These are phyloP conservation scores for Neoascia interrupta DNA, from an alignment of 2,888 invertebrate species.

Conservation along the genomic window DNA sequence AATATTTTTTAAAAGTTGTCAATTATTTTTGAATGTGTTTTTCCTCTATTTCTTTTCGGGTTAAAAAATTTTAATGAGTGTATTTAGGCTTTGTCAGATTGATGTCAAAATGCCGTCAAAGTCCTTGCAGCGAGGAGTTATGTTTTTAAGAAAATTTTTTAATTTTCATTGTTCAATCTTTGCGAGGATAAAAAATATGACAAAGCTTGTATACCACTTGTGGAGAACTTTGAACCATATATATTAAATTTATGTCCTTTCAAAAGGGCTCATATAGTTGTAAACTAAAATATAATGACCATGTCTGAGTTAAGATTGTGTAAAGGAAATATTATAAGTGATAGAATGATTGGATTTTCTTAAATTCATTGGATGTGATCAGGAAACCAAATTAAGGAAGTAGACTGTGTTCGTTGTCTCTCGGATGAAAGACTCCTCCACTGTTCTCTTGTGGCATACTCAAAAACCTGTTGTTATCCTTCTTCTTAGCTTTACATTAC, in stretches of 20 bases:
- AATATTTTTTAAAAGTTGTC: conserved; percentile 49
- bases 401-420: conserved; percentile 43
- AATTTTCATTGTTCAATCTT: no score
- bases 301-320: conserved; percentile 22
- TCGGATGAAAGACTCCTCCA: no score
- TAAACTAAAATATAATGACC: conserved; percentile 12
- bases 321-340: no score
- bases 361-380: conserved; percentile 16
- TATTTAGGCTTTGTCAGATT: not conserved
- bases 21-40: conserved; percentile 38
- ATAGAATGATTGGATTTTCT: conserved; percentile 9
- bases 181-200: no score
- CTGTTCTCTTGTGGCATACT: no score
- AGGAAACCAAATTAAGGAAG: conserved; percentile 1
- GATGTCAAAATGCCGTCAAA: no score
- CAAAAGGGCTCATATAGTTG: not conserved
- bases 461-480: no score
- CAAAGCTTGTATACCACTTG: no score
- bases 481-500: no score
- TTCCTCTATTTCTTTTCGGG: conserved; percentile 23
- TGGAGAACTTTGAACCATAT: no score
- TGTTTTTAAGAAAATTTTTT: conserved; percentile 12
- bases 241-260: no score
- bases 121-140: no score
- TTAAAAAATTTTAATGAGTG: not conserved